Base-by-base conservation (phyloP, 1,140 invertebrate species). In the Neodiprion lecontei region DNA sequence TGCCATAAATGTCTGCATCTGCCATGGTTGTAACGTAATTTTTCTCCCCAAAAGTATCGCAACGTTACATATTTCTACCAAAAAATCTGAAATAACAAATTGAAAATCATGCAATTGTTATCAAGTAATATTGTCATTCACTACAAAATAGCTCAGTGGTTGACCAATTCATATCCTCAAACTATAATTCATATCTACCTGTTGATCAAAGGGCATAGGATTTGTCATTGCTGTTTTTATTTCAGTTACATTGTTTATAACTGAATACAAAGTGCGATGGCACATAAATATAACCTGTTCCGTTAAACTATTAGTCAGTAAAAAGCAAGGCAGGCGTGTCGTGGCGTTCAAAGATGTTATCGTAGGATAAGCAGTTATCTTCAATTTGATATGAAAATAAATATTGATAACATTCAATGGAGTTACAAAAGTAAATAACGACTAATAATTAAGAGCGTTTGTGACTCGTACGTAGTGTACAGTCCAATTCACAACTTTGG, bases 1-100 rank as follows among this genome's bases (percentile, higher is more conserved):
- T 79, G 68, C 84, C 85, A 48, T 79, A 79, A 14, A 83, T n/a
- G 17, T 79, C 77, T 1, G 74, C 74, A 28, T 86, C 82, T 61
- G 81, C 85, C 86, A 86, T 87, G 72, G 50, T 79, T 40, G 9
- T 17, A 17, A 17, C n/a, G n/a, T 61, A 61, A 61, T 14, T 61
- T 40, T 40, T 40, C 11, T 14, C n/a, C 53, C n/a, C 53, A 14
- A 17, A 5, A 17, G 53, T 61, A 40, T 40, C 28, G 53, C n/a
- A 17, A 61, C 53, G 53, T 61, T 61, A 61, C 53, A 61, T 61
- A 17, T 12, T 61, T 61, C n/a, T 40, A 17, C n/a, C n/a, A 17
- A 61, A 61, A 61, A 7, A 61, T 61, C 53, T 61, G 53, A 61
- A 61, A 61, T 17, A 61, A 40, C 28, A 40, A 40, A 40, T 40